These are phyloP conservation scores for Prosopocoilus inquinatus DNA, from an alignment of 2,888 invertebrate genomes.

Conservation along the genomic window DNA sequence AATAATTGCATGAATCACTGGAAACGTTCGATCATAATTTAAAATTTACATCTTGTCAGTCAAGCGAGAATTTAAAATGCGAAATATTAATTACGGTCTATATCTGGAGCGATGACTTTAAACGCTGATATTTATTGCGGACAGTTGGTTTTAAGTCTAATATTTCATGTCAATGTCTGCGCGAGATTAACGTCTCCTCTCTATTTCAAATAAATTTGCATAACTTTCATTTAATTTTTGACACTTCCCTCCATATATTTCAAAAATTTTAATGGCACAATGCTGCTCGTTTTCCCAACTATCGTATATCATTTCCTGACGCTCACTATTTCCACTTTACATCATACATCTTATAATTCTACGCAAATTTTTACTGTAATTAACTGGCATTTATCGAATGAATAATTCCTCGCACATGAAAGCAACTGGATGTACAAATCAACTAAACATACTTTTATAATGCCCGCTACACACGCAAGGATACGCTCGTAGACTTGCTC, in stretches of 20 bases:
- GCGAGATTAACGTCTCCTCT: constrained; percentile 18
- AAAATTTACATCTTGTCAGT: constrained; percentile 27
- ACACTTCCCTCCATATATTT: constrained; percentile 9
- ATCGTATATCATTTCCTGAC: too few relatives aligned
- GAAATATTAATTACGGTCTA: constrained; percentile 23
- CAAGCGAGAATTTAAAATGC: constrained; percentile 21
- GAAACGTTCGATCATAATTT: constrained; percentile 31
- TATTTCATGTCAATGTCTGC: constrained; percentile 22
- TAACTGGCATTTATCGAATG: too few relatives aligned
- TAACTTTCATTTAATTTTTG: constrained; percentile 20
- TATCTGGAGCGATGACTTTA: constrained; percentile 23
- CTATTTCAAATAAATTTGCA: constrained; percentile 19
- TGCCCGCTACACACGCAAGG: too few relatives aligned
- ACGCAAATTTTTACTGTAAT: too few relatives aligned
- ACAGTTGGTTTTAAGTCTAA: constrained; percentile 22
- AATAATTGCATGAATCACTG: constrained; percentile 28
- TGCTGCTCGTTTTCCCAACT: too few relatives aligned
- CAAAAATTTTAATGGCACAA: background rate
- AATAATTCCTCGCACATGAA: too few relatives aligned
- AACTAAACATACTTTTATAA: too few relatives aligned
- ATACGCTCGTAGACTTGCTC: too few relatives aligned
- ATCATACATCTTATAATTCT: too few relatives aligned
- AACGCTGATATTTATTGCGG: constrained; percentile 23
- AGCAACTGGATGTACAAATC: too few relatives aligned
- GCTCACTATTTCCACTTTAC: too few relatives aligned